These are phyloP conservation scores for Colletes collaris DNA, from an alignment of 2,888 invertebrate genomes.

Conservation along the genomic window DNA sequence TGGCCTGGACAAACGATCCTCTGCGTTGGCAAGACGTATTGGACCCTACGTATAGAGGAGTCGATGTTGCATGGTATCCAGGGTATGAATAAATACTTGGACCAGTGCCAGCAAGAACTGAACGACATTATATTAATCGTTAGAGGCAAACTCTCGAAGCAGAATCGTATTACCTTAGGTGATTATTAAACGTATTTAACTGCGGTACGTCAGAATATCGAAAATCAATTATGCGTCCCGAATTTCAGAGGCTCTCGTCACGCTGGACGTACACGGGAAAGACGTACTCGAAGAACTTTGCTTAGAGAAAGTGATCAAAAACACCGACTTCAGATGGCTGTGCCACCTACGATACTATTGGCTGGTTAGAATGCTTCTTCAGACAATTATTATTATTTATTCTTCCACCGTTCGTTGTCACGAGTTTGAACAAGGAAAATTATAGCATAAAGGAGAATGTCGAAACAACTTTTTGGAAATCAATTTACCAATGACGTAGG, in stretches of 20 bases:
- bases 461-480: too few species aligned
- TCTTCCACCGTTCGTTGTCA: too few species aligned
- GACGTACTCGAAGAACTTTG: slow-evolving; percentile 91
- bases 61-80: slow-evolving; percentile 86
- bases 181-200: slow-evolving; percentile 54
- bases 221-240: slow-evolving; percentile 38
- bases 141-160: slow-evolving; percentile 92
- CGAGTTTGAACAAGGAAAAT: too few species aligned
- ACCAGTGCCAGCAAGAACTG: slow-evolving; percentile 91
- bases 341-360: slow-evolving; percentile 94
- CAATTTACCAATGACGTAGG: too few species aligned
- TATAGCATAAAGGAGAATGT: too few species aligned
- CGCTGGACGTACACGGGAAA: slow-evolving; percentile 96
- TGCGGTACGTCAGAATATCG: too few species aligned
- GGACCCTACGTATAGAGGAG: slow-evolving; percentile 94
- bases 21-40: slow-evolving; percentile 92
- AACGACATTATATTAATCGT: slow-evolving; percentile 93
- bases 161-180: slow-evolving; percentile 95
- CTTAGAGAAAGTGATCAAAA: slow-evolving; percentile 86
- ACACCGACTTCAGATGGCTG: slow-evolving; percentile 96
- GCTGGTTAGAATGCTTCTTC: slow-evolving; percentile 85
- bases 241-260: slow-evolving; percentile 91
- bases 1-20: slow-evolving; percentile 98
- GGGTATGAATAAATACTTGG: slow-evolving; percentile 87
- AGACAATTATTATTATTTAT: too few species aligned